Evolutionary conservation across 1,140 invertebrate genomes (phyloP), one percentile per base, ranked within the genome.

Genomic region (Trypoxylus dichotomus): DNA sequence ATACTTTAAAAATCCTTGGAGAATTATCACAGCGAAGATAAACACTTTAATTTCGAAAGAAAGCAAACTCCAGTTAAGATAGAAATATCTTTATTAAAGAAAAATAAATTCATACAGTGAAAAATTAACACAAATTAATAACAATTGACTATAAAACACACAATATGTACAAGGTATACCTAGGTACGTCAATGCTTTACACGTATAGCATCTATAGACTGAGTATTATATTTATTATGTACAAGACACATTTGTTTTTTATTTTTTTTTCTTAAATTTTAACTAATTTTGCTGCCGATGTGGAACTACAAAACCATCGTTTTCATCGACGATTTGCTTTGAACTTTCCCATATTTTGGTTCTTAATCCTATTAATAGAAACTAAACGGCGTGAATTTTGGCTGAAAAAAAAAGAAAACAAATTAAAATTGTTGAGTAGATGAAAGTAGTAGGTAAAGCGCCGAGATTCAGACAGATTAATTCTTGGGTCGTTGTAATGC

Each of bases 251-350:
- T 37, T 37, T 37, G 2, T 37, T 37, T 37, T 37, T 37, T 37
- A 37, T 37, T 37, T 37, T 37, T 54, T 54, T 1, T 54, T 19
- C 19, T n/a, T 54, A 54, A 6, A 19, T 54, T 54, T 54, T n/a
- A 6, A 19, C 19, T 54, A 15, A n/a, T 54, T 19, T 54, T 54
- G 47, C 19, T 19, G 47, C n/a, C 32, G 10, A 13, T 21, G 19
- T 76, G 80, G 80, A 81, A 81, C 80, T 81, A 81, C 80, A 81
- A 81, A 81, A 81, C 80, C 79, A 76, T 47, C 78, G 76, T 42
- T 47, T 29, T 24, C 10, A 25, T n/a, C 15, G 32, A 41, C 42
- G 78, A 79, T 75, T 76, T 78, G 79, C 79, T 77, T 81, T 81
- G 80, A 74, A 81, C 77, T 81, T 81, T 81, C 80, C 79, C 27